A percentile compares a stretch with the other conserved stretches of the same genome.
Evolutionary conservation across 2,888 invertebrate species (phyloP).

Genomic region (Heteromurus nitidus): DNA sequence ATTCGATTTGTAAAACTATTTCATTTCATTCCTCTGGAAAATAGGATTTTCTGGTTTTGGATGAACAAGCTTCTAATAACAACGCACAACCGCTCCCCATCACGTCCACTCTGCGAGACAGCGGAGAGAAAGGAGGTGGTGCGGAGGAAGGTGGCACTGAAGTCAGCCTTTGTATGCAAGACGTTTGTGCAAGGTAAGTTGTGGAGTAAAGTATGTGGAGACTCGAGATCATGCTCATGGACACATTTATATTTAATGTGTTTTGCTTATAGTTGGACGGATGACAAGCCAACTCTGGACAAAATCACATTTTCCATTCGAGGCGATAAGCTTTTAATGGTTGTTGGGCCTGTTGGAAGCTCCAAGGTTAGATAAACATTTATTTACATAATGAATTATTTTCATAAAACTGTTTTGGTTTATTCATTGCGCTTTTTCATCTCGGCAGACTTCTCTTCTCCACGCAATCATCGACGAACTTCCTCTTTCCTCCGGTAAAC

Average conservation of each 20-base stretch:
- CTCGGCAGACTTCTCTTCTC: slow-evolving; percentile 75
- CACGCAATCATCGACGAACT: slow-evolving; percentile 86
- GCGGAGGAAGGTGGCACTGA: no score
- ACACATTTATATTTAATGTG: no score
- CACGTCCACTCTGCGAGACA: no score
- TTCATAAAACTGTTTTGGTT: background rate
- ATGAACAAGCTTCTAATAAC: slow-evolving; percentile 68
- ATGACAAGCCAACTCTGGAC: slow-evolving; percentile 9
- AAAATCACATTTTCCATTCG: slow-evolving; percentile 34
- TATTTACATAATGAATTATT: background rate
- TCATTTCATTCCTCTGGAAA: slow-evolving; percentile 38
- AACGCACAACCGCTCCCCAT: no score
- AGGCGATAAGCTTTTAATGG: slow-evolving; percentile 68
- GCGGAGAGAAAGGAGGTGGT: slow-evolving; percentile 28
- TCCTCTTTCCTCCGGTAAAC: slow-evolving; percentile 79
- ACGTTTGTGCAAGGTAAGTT: slow-evolving; percentile 52
- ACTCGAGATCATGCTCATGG: no score
- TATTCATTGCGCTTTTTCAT: background rate
- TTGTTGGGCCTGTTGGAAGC: slow-evolving; percentile 66
- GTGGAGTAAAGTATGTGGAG: background rate
- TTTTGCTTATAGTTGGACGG: background rate
- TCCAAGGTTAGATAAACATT: slow-evolving; percentile 49
- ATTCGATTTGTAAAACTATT: slow-evolving; percentile 42
- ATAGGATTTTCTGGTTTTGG: slow-evolving; percentile 5
- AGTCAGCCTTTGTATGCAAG: no score